phyloP scores from a whole-genome alignment of 2,888 invertebrate genomes.

The Macaria notata region DNA sequence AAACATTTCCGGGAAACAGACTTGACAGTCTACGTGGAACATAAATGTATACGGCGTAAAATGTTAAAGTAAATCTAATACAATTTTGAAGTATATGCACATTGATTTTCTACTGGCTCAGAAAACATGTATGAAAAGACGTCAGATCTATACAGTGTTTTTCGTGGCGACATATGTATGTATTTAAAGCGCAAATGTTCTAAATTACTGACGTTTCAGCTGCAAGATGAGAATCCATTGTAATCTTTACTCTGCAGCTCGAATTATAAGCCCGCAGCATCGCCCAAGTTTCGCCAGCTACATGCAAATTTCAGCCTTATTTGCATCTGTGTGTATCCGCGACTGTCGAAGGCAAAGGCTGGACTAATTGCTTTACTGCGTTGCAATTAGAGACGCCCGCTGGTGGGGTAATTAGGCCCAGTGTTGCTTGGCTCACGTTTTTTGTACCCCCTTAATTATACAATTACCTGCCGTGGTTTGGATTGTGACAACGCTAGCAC shows the following conservation, averaged over 20 bases:
- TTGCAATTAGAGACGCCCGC: constrained; percentile 29
- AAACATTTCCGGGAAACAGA: no score
- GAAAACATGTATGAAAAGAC: no score
- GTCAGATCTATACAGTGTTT: no score
- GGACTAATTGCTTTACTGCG: constrained; percentile 32
- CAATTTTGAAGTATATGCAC: no score
- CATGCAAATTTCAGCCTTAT: constrained; percentile 34
- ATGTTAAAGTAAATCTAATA: no score
- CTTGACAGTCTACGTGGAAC: no score
- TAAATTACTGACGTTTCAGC: no score
- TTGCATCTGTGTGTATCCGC: constrained; percentile 35
- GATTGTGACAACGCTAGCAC: constrained; percentile 13
- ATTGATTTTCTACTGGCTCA: no score
- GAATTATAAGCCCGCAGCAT: constrained; percentile 27
- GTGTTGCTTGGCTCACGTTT: constrained; percentile 26
- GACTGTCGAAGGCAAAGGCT: constrained; percentile 34
- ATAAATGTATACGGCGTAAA: no score
- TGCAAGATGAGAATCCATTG: constrained; percentile 24
- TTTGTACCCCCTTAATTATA: constrained; percentile 21
- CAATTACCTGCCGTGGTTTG: constrained; percentile 20
- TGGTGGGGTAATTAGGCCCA: constrained; percentile 29
- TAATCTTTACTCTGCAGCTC: constrained; percentile 24
- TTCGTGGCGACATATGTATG: no score
- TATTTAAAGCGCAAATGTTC: no score
- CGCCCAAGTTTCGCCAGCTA: constrained; percentile 15